These are phyloP conservation scores for Oreochromis mossambicus DNA, from an alignment of 2,797 vertebrate species.

Conservation along the genomic window DNA sequence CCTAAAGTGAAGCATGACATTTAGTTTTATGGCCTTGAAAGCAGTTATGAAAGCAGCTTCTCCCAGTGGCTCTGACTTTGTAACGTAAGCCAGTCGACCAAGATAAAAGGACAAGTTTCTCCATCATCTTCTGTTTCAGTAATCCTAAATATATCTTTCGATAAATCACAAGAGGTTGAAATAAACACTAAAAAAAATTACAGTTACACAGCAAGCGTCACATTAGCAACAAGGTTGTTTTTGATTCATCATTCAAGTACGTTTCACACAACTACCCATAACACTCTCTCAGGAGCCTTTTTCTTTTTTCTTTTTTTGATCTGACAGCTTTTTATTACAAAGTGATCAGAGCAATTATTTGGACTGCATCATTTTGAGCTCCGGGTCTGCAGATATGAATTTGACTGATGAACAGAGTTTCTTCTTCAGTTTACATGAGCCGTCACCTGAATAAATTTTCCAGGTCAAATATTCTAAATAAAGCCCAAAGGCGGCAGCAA, in stretches of 20 bases:
- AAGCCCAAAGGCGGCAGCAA: constrained; percentile 27
- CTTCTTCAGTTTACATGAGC: constrained; percentile 37
- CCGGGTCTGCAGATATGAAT: constrained; percentile 30
- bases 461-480: constrained; percentile 59
- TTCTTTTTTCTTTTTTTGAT: background rate
- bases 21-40: background rate
- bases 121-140: background rate
- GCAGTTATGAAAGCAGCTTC: background rate
- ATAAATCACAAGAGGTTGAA: background rate
- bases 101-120: background rate
- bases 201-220: background rate
- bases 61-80: background rate
- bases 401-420: constrained; percentile 24
- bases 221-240: background rate
- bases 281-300: background rate
- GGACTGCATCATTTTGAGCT: background rate
- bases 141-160: background rate
- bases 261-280: background rate
- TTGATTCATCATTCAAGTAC: background rate
- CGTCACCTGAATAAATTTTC: constrained; percentile 46
- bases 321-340: constrained; percentile 1
- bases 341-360: constrained; percentile 12
- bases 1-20: background rate
- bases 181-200: background rate
- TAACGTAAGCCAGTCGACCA: background rate